Base-by-base conservation (phyloP, 1,140 invertebrate species). In the Apis dorsata region DNA sequence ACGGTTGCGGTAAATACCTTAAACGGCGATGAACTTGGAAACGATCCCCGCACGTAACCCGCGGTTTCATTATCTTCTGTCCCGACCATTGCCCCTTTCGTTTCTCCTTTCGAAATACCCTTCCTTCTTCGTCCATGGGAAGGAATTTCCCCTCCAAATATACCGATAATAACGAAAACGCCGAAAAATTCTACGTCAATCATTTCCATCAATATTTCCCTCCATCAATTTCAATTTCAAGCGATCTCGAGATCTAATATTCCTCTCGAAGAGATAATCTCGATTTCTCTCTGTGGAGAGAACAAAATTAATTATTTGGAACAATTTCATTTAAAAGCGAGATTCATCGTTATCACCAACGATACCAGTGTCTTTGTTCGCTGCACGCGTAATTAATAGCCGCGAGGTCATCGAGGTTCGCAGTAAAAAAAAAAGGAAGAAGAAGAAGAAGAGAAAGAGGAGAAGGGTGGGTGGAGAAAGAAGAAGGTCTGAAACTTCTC, bases 1-100 rank as follows among this genome's bases (percentile, higher is more conserved):
- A 55, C 55, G 81, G 72, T 84, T 87, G 85, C 55, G 85, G 85
- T 84, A 87, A 87, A 87, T 87, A 87, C 77, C 82, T 87, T 87
- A 76, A 72, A 78, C 82, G 74, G 60, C 77, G 70, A 87, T 79
- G 78, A 87, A 84, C 81, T 85, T 87, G 73, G 77, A 81, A 87
- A 81, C 82, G 74, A 79, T 75, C 76, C 73, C 15, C 51, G 59
- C 59, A 86, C 74, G 78, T 87, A 86, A 80, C 86, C 86, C 72
- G 69, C 68, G 72, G 77, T 78, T 77, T 87, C 85, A 87, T 87
- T 87, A 87, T 81, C 73, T 59, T 80, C 77, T 72, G 72, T 51
- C 76, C 62, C n/a, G 68, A 34, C 59, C 63, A 68, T 60, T 62
- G 59, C 28, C 76, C 57, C 72, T 70, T 11, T 21, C 60, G 55